Base-by-base conservation (phyloP, 1,140 invertebrate genomes). In the Heliconius nattereri region DNA sequence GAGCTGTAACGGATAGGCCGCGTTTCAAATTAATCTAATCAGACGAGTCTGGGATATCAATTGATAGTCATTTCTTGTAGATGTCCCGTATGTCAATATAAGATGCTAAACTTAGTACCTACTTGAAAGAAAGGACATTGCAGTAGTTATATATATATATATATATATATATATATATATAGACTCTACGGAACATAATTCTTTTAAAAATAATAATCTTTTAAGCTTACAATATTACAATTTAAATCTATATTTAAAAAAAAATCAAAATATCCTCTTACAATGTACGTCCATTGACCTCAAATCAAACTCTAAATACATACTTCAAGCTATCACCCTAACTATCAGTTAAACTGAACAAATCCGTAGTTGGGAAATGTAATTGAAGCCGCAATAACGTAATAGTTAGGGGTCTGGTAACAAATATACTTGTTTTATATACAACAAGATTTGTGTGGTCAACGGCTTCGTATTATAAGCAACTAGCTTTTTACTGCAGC, bases 351-450 rank as follows among this genome's bases (percentile, higher is more conserved):
- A 71, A 71, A 76, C 66, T 49, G 60, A 76, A 32, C 32, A 23
- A 40, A 49, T 76, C 60, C 60, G 66, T 20, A 60, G 35, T 76
- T 71, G 71, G 74, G 37, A 76, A 54, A 70, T 76, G 75, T 40
- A 76, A 71, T 76, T 70, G 60, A 70, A 40, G 16, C 74, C 29
- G 70, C 75, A 49, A 70, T 71, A 66, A 40, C 35, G 75, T 70
- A 45, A 76, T 23, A 71, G 60, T 20, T n/a, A 76, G 75, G 75
- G 75, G 75, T 76, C 75, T 71, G 23, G 60, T 60, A 60, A 60
- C 57, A 71, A 57, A 37, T 52, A 76, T 70, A 70, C 37, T 70
- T 66, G 37, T n/a, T 60, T 40, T 70, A 45, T 37, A 29, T 37
- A 49, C 23, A 29, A 76, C 60, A 16, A 66, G 13, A 23, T 26